Evolutionary conservation across 2,888 invertebrate genomes (phyloP).

Genomic region (Micoletzkya japonica): DNA sequence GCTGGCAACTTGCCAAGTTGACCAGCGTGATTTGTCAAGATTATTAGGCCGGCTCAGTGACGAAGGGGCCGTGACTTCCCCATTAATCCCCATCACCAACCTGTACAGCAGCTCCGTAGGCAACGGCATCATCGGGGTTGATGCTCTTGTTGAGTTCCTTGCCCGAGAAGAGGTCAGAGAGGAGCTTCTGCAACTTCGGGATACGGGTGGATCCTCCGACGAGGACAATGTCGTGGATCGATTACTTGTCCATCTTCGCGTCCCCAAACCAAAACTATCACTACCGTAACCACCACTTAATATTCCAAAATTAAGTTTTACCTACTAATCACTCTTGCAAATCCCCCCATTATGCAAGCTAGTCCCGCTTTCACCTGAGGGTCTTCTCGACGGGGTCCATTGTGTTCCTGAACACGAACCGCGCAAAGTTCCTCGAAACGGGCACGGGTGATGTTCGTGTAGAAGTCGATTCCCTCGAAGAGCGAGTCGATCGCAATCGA

Average conservation of each 20-base stretch:
- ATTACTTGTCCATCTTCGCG: slow-evolving; percentile 82
- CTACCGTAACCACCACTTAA: too few species aligned
- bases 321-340: too few species aligned
- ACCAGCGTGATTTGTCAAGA: too few species aligned
- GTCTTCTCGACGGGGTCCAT: slow-evolving; percentile 96
- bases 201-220: slow-evolving; percentile 91
- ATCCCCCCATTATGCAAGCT: too few species aligned
- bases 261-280: too few species aligned
- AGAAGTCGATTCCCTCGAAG: slow-evolving; percentile 93
- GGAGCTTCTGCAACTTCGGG: slow-evolving; percentile 94
- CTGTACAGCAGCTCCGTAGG: slow-evolving; percentile 78
- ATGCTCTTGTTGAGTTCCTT: slow-evolving; percentile 92
- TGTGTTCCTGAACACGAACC: slow-evolving; percentile 91
- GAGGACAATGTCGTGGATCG: slow-evolving; percentile 75
- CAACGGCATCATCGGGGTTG: slow-evolving; percentile 96
- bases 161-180: slow-evolving; percentile 84
- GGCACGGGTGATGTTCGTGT: slow-evolving; percentile 90
- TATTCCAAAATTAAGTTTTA: too few species aligned
- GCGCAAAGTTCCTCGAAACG: slow-evolving; percentile 81
- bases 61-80: too few species aligned
- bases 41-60: too few species aligned
- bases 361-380: too few species aligned
- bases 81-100: too few species aligned
- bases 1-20: too few species aligned
- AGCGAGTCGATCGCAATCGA: slow-evolving; percentile 90